These are phyloP conservation scores for Entosphenus tridentatus DNA, from an alignment of 2,113 vertebrate species.

Conservation along the genomic window DNA sequence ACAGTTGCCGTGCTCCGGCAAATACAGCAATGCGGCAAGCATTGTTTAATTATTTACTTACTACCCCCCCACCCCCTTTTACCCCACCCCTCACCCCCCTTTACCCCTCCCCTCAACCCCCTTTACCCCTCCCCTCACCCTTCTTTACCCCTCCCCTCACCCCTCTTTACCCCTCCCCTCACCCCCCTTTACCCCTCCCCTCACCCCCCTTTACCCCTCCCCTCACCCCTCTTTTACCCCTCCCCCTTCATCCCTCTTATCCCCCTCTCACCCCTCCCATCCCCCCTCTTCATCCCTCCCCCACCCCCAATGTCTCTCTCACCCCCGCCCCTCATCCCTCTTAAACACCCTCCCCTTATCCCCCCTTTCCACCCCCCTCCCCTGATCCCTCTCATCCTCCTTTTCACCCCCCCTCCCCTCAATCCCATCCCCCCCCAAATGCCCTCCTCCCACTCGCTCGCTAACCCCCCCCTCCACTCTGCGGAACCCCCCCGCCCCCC, in stretches of 20 bases:
- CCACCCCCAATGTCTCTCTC: neutral
- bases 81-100: constrained; percentile 8
- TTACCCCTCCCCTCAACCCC: neutral
- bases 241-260: neutral
- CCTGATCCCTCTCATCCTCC: too few species aligned
- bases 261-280: neutral
- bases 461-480: too few species aligned
- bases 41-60: neutral
- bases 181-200: neutral
- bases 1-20: too few species aligned
- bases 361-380: neutral
- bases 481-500: too few species aligned
- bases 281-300: neutral
- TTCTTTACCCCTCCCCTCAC: constrained; percentile 3
- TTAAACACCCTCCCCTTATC: neutral
- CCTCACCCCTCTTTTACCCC: neutral
- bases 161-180: neutral
- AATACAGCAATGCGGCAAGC: too few species aligned
- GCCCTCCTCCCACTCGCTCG: too few species aligned
- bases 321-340: neutral
- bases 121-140: constrained; percentile 10
- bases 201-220: constrained; percentile 1
- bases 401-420: neutral
- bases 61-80: constrained; percentile 13
- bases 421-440: neutral